Base-by-base conservation (phyloP, 2,888 invertebrate species). In the Tridacna gigas region DNA sequence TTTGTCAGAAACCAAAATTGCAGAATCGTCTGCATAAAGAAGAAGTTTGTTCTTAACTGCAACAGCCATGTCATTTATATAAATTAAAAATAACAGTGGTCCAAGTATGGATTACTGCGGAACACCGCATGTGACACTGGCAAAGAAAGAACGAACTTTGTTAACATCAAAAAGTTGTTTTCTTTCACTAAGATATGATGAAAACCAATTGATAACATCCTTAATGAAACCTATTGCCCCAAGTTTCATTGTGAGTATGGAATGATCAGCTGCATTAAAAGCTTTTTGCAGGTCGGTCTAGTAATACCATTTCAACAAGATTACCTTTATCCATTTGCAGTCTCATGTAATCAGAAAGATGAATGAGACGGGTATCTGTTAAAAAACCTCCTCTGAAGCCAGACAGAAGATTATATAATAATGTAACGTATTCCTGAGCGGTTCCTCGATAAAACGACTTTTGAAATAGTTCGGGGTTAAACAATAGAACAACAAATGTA, bases 291-390 rank as follows among this genome's bases (percentile, higher is more conserved):
- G 9, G 9, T n/a, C n/a, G n/a, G n/a, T 56, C 56, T 85, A 80
- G 28, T 3, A 82, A 18, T 18, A 77, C 28, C 77, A 84, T 75
- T 0, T 9, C 84, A 18, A 77, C 74, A 48, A 69, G 60, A 22
- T 73, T 20, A n/a, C 65, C 56, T 60, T 75, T 69, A 28, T 73
- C 75, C 22, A 73, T 82, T 45, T 77, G 60, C 1, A 48, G 28
- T 74, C 74, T 77, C 18, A 82, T 82, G 45, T 75, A 76, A 71
- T 74, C 79, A 25, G 66, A 63, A 20, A 82, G 37, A 73, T 84
- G 76, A 45, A 78, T 69, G 56, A 80, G 75, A 66, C 80, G 78
- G n/a, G 74, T 77, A 22, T 84, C 80, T 51, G 84, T 80, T 18
- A 78, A 84, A 48, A 78, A 75, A 0, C 37, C 18, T 13, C 74